Base-by-base conservation (phyloP, 2,888 invertebrate species). In the Achlya flavicornis region DNA sequence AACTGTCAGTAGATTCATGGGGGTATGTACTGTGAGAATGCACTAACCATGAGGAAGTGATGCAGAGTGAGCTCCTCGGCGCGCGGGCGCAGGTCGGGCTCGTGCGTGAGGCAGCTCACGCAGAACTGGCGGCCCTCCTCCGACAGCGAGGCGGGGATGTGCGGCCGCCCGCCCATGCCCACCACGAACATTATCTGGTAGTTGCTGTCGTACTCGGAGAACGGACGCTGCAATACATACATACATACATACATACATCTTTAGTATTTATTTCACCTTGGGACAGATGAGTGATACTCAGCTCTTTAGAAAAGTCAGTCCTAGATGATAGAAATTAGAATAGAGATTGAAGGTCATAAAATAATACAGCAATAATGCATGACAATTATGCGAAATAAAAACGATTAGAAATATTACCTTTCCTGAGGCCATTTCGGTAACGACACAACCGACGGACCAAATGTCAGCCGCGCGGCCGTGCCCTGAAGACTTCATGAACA, bases 181-280 rank as follows among this genome's bases (percentile, higher is more conserved):
- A 98, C 98, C 95, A 97, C 96, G 90, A 97, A 98, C 97, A 98
- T 98, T 74, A 98, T 98, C 95, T 98, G 98, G 91, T 97, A 98
- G 92, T 98, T 97, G 75, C 97, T 98, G 94, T 98, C 98, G 84
- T 96, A 97, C 80, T 98, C 98, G 61, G 96, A 96, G 98, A 98
- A 99, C 0, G 98, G 98, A 58, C 98, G 95, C 97, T 97, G 92
- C 60, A 63, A 67, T 4, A 61, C 14, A 58, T 10, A 11, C 19
- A 53, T 19, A 10, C 6, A 67, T 4, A 61, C 14, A 58, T 10
- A 11, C 19, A 53, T 19, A 10, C 6, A 6, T 4, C 4, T 6
- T 35, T 35, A 35, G 5, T 35, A 35, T 7, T 3, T 4, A 7
- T 35, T 0, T 35, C 35, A 26, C 2, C 26, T 1, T 26, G 26